Percentiles rank a stretch among this genome's conserved stretches.
Conservation (phyloP, 2,888 invertebrate species). For the Aromia moschata region DNA sequence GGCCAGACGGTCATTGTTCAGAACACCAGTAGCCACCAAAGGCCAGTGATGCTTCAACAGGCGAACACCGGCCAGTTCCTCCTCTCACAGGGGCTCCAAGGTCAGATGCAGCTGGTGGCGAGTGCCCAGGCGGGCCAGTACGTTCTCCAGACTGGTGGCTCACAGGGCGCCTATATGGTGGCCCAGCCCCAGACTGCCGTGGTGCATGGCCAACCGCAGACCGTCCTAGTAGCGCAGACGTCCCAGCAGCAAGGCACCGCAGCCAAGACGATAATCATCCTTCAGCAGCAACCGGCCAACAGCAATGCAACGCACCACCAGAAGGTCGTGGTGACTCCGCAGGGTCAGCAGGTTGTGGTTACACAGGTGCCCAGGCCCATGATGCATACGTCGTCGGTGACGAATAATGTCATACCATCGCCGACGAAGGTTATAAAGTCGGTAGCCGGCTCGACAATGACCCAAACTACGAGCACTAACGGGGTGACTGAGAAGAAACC, state of each 20-base stretch:
- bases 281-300: constrained; percentile 68
- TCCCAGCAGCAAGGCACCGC: constrained; percentile 72
- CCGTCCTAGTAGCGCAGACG: constrained; percentile 73
- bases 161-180: constrained; percentile 72
- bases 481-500: constrained; percentile 43
- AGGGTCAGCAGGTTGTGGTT: constrained; percentile 73
- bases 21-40: constrained; percentile 55
- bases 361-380: constrained; percentile 69
- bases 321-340: constrained; percentile 71
- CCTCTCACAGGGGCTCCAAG: constrained; percentile 58
- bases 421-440: constrained; percentile 49
- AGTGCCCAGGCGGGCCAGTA: constrained; percentile 64
- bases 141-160: constrained; percentile 64
- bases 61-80: constrained; percentile 56
- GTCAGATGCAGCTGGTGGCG: constrained; percentile 64
- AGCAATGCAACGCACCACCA: constrained; percentile 63
- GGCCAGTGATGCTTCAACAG: constrained; percentile 58
- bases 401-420: constrained; percentile 58
- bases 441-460: constrained; percentile 39
- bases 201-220: constrained; percentile 70
- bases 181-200: constrained; percentile 72
- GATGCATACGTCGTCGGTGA: constrained; percentile 64
- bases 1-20: constrained; percentile 61
- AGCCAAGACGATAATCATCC: constrained; percentile 75
- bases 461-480: constrained; percentile 39